These are phyloP conservation scores for Pipa parva DNA, from an alignment of 2,113 vertebrate species.

Conservation along the genomic window DNA sequence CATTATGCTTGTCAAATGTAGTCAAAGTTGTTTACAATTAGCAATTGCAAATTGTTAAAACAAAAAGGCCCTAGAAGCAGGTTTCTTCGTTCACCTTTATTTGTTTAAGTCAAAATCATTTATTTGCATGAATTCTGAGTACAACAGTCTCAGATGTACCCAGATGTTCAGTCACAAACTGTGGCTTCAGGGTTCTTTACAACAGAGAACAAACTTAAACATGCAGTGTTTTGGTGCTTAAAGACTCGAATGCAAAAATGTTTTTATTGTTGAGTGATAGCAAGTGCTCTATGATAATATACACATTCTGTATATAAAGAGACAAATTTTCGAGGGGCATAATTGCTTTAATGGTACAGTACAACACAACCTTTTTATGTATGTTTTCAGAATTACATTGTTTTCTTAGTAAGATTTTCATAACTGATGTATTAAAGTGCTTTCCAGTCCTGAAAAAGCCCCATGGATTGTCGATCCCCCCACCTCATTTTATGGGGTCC, in stretches of 20 bases:
- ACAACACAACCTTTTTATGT: no score
- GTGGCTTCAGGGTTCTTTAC: slow-evolving; percentile 10
- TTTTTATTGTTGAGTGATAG: background rate
- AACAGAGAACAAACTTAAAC: background rate
- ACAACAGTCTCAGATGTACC: background rate
- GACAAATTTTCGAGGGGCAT: background rate
- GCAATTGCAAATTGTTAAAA: background rate
- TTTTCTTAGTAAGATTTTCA: no score
- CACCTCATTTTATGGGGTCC: no score
- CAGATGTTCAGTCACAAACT: slow-evolving; percentile 10
- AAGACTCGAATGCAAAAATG: slow-evolving; percentile 2
- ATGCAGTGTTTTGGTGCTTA: background rate
- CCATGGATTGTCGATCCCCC: no score
- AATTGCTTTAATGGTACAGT: background rate
- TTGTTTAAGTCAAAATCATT: background rate
- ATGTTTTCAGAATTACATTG: no score
- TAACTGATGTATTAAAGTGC: no score
- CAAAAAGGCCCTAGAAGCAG: background rate
- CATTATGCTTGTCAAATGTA: background rate
- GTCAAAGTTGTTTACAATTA: slow-evolving; percentile 5
- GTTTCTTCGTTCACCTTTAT: background rate
- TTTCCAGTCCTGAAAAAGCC: no score
- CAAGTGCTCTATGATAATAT: background rate
- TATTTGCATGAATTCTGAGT: slow-evolving; percentile 1
- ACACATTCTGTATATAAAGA: slow-evolving; percentile 1